phyloP scores from a whole-genome alignment of 2,113 vertebrate genomes.

The Gallinago media region DNA sequence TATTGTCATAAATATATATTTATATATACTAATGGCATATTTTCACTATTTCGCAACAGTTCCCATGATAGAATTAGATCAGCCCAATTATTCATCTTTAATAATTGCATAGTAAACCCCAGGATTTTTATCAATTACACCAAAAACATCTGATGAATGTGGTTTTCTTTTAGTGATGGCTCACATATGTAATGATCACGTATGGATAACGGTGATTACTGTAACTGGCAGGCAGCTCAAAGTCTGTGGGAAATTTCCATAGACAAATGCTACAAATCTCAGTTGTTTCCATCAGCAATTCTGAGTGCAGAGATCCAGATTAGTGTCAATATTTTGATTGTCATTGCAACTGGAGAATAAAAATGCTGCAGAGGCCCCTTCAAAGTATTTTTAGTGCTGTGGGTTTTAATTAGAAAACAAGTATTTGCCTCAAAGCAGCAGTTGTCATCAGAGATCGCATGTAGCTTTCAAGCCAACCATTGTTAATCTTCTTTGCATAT shows the following conservation, averaged over 20 bases:
- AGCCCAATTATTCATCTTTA: not conserved
- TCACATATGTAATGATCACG: accelerated
- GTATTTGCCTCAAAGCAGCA: not conserved
- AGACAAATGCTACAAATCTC: not conserved
- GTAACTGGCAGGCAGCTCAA: not conserved
- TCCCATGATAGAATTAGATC: accelerated
- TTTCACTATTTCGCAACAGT: accelerated
- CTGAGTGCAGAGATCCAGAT: not conserved
- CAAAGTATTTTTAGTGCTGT: not conserved
- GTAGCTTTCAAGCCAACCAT: conserved; percentile 14
- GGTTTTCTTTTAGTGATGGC: accelerated
- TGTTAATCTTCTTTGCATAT: conserved; percentile 59
- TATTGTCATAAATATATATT: no score
- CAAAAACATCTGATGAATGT: accelerated
- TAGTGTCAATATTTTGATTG: not conserved
- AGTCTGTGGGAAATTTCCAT: not conserved
- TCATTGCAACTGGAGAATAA: not conserved
- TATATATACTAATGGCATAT: accelerated
- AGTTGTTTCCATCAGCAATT: not conserved
- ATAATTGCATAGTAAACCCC: accelerated
- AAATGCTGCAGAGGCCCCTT: not conserved
- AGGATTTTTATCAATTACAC: not conserved
- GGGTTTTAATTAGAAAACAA: conserved; percentile 53
- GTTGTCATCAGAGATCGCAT: conserved; percentile 22
- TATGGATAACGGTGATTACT: not conserved